Conservation (phyloP, 1,140 invertebrate species). For the Aphelinus certus region DNA sequence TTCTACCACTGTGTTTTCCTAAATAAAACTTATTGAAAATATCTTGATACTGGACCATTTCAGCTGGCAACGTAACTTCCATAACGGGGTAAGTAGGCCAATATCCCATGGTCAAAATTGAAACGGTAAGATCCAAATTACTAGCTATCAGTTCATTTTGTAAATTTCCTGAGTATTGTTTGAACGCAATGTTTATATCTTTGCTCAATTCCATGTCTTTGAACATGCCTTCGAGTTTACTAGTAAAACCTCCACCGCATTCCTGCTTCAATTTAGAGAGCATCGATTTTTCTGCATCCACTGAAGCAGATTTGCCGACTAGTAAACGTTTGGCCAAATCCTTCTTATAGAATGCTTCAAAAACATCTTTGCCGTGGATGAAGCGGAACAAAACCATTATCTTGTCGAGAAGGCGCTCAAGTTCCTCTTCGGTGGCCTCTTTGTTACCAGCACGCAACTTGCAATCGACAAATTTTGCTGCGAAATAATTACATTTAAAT, state of each 20-base stretch:
- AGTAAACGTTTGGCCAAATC: slow-evolving; percentile 96
- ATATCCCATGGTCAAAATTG: slow-evolving; percentile 97
- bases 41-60: slow-evolving; percentile 94
- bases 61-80: slow-evolving; percentile 90
- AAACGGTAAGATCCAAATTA: slow-evolving; percentile 89
- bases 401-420: slow-evolving; percentile 95
- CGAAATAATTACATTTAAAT: slow-evolving; percentile 43
- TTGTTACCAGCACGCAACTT: slow-evolving; percentile 97
- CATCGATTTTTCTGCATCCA: slow-evolving; percentile 99
- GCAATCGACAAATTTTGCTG: slow-evolving; percentile 98
- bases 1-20: slow-evolving; percentile 95
- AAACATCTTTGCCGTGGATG: slow-evolving; percentile 99
- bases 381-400: slow-evolving; percentile 99
- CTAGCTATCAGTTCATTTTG: slow-evolving; percentile 70
- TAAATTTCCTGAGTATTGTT: slow-evolving; percentile 75
- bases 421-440: slow-evolving; percentile 96
- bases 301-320: slow-evolving; percentile 97
- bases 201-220: slow-evolving; percentile 99
- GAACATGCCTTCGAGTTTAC: slow-evolving; percentile 98
- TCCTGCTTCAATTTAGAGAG: slow-evolving; percentile 98
- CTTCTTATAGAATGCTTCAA: slow-evolving; percentile 99
- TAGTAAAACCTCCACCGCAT: slow-evolving; percentile 97
- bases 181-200: slow-evolving; percentile 96
- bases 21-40: slow-evolving; percentile 98
- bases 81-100: slow-evolving; percentile 96